Base-by-base conservation (phyloP, 2,797 vertebrate genomes). In the Pseudocheirus occidentalis region DNA sequence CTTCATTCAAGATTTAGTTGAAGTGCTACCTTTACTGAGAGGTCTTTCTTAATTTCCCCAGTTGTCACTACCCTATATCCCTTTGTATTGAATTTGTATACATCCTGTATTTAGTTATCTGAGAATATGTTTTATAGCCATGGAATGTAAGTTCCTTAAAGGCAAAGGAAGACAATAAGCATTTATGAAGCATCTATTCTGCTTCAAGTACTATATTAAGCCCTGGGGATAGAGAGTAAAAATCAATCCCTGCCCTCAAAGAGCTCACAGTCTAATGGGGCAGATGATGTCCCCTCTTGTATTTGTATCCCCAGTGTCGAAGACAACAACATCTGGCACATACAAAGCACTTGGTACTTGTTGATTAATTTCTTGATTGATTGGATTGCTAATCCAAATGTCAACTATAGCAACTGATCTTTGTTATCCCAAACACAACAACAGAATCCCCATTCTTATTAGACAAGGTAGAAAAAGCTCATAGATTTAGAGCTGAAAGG, bases 391-490 rank as follows among this genome's bases (percentile, higher is more conserved):
- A 94, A 92, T 93, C 59, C 95, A 95, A 96, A 96, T 95, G 94
- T 96, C 97, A 94, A 96, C 90, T 58, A 5, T n/a, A 29, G 0
- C 53, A 87, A 92, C 55, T 96, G 94, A 54, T 92, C 58, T 94
- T 94, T 66, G 55, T 96, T 93, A 95, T 94, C 91, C 96, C 91
- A 91, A 95, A 96, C 93, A 92, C 58, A 96, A 95, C 96, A 92
- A 90, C 91, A 29, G 59, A 73, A 40, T 73, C 66, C n/a, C n/a
- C n/a, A 73, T 73, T 13, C n/a, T 6, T 73, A 73, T 40, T n/a
- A 40, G 66, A 73, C 5, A 40, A 73, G 16, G 13, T 6, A n/a
- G 11, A 40, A 73, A 73, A n/a, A n/a, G 16, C 5, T 40, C 40
- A 73, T 73, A 73, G 34, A 73, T 73, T 73, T 73, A 40, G 5